Conservation (phyloP, 2,113 vertebrate genomes). For the Phalacrocorax brasilianus region DNA sequence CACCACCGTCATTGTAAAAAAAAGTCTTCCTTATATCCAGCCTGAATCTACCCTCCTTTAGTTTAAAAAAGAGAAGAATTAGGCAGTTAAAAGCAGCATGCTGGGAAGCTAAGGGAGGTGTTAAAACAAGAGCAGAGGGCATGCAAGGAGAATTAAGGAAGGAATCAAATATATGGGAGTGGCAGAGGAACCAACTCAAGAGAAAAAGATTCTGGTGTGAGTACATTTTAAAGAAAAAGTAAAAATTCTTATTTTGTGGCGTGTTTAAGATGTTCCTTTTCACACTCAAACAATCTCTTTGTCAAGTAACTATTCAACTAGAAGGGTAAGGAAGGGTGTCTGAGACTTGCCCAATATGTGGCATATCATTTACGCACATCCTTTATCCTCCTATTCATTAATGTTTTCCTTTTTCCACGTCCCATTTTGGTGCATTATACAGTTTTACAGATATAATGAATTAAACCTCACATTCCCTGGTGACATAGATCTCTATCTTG, state of each 20-base stretch:
- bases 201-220: background rate
- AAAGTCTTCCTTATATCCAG: no score
- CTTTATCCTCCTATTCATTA: background rate
- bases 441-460: background rate
- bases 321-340: background rate
- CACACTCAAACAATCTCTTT: background rate
- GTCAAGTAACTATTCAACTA: background rate
- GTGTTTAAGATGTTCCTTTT: background rate
- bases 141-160: background rate
- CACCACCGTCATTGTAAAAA: no score
- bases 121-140: background rate
- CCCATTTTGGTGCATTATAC: background rate
- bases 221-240: background rate
- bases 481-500: rapidly evolving
- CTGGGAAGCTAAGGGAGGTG: background rate
- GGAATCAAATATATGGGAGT: background rate
- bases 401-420: background rate
- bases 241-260: background rate
- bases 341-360: background rate
- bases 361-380: background rate
- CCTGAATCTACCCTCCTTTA: no score
- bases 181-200: background rate
- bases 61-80: background rate
- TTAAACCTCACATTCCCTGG: background rate
- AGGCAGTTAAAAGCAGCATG: background rate